These are phyloP conservation scores for Poecilus cupreus DNA, from an alignment of 2,888 invertebrate genomes.

Conservation along the genomic window DNA sequence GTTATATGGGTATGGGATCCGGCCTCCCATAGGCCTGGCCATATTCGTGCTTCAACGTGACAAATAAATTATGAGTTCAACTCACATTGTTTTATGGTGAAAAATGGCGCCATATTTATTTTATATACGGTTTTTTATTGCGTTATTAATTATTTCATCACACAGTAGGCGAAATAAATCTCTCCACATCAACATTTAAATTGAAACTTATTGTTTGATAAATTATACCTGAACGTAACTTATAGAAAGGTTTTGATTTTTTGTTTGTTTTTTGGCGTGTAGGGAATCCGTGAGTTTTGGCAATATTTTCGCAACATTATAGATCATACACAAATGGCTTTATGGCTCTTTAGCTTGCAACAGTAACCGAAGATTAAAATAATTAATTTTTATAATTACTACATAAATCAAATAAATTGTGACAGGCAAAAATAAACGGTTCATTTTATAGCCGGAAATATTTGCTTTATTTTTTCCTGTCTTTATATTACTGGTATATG, in stretches of 20 bases:
- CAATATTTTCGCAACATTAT: slow-evolving; percentile 42
- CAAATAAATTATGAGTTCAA: slow-evolving; percentile 45
- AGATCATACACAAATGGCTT: not conserved
- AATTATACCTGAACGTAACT: not conserved
- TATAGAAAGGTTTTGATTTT: not conserved
- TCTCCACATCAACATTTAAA: slow-evolving; percentile 13
- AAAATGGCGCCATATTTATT: slow-evolving; percentile 22
- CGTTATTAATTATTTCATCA: slow-evolving; percentile 36
- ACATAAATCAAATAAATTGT: slow-evolving; percentile 37
- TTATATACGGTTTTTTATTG: not conserved
- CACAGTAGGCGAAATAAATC: slow-evolving; percentile 10
- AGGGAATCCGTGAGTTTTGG: slow-evolving; percentile 41
- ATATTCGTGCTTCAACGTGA: slow-evolving; percentile 12
- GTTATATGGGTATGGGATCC: slow-evolving; percentile 24
- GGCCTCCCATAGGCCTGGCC: slow-evolving; percentile 25
- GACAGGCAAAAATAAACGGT: slow-evolving; percentile 24
- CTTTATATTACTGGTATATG: not conserved
- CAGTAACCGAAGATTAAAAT: slow-evolving; percentile 44
- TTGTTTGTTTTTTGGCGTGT: not conserved
- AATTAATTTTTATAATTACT: slow-evolving; percentile 56
- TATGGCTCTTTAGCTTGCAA: not conserved
- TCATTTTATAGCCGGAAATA: not conserved
- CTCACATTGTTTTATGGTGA: slow-evolving; percentile 10
- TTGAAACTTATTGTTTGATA: slow-evolving; percentile 3
- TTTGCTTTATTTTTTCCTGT: not conserved